Evolutionary conservation across 2,888 invertebrate genomes (phyloP), one percentile per base, ranked within the genome.

Genomic region (Amiota minor): DNA sequence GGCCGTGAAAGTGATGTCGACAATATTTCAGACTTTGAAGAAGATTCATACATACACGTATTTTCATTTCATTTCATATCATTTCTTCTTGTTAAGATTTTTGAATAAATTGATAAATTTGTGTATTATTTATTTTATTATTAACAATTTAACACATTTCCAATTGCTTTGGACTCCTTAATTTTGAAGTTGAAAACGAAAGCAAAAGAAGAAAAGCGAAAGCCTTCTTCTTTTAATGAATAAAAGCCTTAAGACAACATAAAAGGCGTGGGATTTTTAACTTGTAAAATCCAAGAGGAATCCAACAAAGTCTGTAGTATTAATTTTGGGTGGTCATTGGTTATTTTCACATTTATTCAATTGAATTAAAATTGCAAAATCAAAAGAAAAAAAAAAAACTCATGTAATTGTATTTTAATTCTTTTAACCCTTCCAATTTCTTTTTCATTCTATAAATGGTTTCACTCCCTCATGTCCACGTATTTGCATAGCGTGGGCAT

Each of bases 1-100:
- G 89, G 88, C 80, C 80, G 88, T 88, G 88, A 88, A 88, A 88
- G 88, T 88, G 87, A 81, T 85, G 83, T 82, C 78, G 75, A 70
- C 35, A 35, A 35, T 35, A 35, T 35, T 35, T 35, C 35, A 23
- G 1, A 23, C 1, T 18, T 12, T 70, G 70, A 45, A 72, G 71
- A 50, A 64, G 64, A 23, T 73, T 20, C n/a, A n/a, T n/a, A n/a
- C n/a, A n/a, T n/a, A n/a, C n/a, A n/a, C n/a, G n/a, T n/a, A n/a
- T n/a, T n/a, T n/a, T n/a, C n/a, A 14, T 47, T 46, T 55, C 45
- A 71, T 68, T 65, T 72, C 69, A 1, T 49, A 9, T 35, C 64
- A 62, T 76, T 79, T 75, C 80, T 81, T 82, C 53, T 62, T 75
- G 46, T 20, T 75, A 20, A 59, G 20, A 75, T 71, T 79, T 72